These are phyloP conservation scores for Neoscelio sp. DNA, from an alignment of 2,888 invertebrate genomes.

Conservation along the genomic window DNA sequence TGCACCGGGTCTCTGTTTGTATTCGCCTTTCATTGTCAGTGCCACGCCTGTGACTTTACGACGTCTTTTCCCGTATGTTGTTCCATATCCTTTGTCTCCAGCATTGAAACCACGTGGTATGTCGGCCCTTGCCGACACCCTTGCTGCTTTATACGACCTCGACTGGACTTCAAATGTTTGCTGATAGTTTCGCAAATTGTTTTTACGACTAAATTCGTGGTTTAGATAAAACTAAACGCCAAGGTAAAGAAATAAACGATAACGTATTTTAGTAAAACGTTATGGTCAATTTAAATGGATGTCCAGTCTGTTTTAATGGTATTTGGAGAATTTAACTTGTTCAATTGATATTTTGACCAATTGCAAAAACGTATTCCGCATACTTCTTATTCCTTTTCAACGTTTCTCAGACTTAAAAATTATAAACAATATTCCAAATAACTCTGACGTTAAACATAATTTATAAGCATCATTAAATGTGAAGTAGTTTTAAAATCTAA, in stretches of 20 bases:
- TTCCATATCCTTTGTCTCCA: conserved; percentile 44
- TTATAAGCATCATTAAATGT: too few relatives aligned
- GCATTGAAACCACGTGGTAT: conserved; percentile 51
- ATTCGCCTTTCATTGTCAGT: conserved; percentile 46
- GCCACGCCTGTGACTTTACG: conserved; percentile 48
- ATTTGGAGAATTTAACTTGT: too few relatives aligned
- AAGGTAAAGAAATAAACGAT: too few relatives aligned
- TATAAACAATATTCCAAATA: too few relatives aligned
- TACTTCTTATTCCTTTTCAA: too few relatives aligned
- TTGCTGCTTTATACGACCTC: conserved; percentile 14
- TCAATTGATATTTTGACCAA: too few relatives aligned
- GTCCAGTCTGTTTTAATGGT: too few relatives aligned
- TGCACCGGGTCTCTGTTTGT: conserved; percentile 38
- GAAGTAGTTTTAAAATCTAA: conserved; percentile 24
- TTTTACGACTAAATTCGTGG: not conserved
- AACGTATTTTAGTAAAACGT: too few relatives aligned
- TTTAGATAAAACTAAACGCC: not conserved
- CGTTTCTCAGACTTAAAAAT: too few relatives aligned
- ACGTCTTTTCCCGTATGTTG: conserved; percentile 47
- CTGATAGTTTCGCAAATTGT: conserved; percentile 20
- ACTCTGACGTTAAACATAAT: too few relatives aligned
- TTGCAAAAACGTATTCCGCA: too few relatives aligned
- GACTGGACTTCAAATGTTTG: conserved; percentile 13
- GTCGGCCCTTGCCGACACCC: conserved; percentile 26
- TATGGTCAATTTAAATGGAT: too few relatives aligned